A percentile compares a stretch with the other conserved stretches of the same genome.
These are phyloP conservation scores for Acleris sparsana DNA, from an alignment of 2,888 invertebrate genomes.

Conservation along the genomic window DNA sequence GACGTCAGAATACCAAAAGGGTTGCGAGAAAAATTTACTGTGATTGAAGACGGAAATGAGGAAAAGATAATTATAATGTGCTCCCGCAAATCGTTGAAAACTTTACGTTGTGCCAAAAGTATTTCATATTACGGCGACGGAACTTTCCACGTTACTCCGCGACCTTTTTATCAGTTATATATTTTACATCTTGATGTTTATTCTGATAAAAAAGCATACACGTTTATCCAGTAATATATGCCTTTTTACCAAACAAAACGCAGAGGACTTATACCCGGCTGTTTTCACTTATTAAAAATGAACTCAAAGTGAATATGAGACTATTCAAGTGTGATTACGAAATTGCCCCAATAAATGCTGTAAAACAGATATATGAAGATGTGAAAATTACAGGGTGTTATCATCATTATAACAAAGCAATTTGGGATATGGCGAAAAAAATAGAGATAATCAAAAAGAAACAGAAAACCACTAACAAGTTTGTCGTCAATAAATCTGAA, in stretches of 20 bases:
- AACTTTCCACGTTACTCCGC: background rate
- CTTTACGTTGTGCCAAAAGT: slow-evolving; percentile 6
- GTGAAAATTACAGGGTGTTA: slow-evolving; percentile 3
- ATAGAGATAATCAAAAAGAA: background rate
- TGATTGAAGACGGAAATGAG: slow-evolving; percentile 9
- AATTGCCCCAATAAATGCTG: slow-evolving; percentile 7
- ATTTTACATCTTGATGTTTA: slow-evolving; percentile 3
- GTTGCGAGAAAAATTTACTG: slow-evolving; percentile 7
- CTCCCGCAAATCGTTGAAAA: slow-evolving; percentile 5
- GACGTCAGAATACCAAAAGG: slow-evolving; percentile 11
- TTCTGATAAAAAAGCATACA: too few relatives aligned
- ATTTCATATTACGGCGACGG: slow-evolving; percentile 8
- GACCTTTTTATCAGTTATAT: slow-evolving; percentile 3
- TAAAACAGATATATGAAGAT: background rate
- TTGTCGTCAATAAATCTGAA: background rate
- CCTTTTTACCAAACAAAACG: background rate
- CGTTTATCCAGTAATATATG: too few relatives aligned
- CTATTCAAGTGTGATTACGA: slow-evolving; percentile 14
- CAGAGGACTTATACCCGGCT: background rate
- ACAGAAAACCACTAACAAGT: background rate
- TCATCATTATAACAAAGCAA: background rate
- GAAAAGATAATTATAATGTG: slow-evolving; percentile 13
- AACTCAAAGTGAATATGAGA: background rate
- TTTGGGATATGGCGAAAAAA: slow-evolving; percentile 1
- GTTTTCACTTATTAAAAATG: background rate